Conservation (phyloP, 2,888 invertebrate species). For the Diaperis boleti region DNA sequence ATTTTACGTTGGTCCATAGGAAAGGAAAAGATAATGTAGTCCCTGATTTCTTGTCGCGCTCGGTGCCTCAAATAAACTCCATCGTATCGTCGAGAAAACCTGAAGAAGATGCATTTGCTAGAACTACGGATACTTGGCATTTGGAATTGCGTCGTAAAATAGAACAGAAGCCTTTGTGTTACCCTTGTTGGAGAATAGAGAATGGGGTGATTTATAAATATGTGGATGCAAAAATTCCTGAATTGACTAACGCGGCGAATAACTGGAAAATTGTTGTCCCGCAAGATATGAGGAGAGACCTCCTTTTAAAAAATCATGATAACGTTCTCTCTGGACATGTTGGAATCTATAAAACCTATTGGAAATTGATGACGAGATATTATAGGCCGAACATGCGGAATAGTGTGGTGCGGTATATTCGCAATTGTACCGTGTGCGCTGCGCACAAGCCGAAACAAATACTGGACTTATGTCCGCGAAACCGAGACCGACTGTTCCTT, state of each 20-base stretch:
- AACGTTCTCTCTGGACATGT: not conserved
- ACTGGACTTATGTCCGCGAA: slow-evolving; percentile 26
- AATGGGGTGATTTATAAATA: not conserved
- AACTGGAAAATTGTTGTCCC: not conserved
- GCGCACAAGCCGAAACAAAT: slow-evolving; percentile 16
- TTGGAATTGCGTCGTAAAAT: slow-evolving; percentile 3
- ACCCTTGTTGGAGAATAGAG: not conserved
- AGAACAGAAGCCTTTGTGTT: not conserved
- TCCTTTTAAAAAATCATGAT: not conserved
- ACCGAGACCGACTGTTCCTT: no score
- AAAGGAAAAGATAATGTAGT: slow-evolving; percentile 30
- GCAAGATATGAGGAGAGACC: not conserved
- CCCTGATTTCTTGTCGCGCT: no score
- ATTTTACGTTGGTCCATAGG: slow-evolving; percentile 35
- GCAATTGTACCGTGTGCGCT: slow-evolving; percentile 1
- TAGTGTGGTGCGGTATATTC: no score
- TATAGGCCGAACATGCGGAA: slow-evolving; percentile 25
- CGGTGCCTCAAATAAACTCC: no score
- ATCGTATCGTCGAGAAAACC: no score
- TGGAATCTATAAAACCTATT: not conserved
- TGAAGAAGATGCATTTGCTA: slow-evolving; percentile 47
- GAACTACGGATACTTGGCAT: not conserved
- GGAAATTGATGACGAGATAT: slow-evolving; percentile 3
- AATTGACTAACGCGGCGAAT: not conserved
- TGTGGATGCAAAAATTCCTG: not conserved